phyloP scores from a whole-genome alignment of 2,797 vertebrate species.

The Uromys caudimaculatus region DNA sequence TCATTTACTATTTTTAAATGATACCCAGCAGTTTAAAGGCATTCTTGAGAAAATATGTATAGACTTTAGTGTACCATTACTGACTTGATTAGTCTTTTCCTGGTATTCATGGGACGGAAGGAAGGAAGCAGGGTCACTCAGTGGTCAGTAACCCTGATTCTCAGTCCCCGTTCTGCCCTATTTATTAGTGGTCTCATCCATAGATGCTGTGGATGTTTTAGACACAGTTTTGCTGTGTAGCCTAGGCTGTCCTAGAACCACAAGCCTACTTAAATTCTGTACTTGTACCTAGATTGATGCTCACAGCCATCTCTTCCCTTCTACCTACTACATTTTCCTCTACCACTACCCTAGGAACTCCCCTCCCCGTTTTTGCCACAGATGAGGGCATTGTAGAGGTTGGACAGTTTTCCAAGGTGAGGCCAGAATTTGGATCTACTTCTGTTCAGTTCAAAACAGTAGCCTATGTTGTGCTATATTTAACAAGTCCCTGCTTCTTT shows the following conservation, averaged over 20 bases:
- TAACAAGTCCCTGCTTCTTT: not conserved
- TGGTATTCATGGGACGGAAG: not conserved
- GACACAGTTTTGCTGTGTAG: not conserved
- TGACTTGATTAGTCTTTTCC: not conserved
- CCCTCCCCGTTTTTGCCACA: not conserved
- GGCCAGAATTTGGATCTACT: not conserved
- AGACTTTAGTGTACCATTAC: not conserved
- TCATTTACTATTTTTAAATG: slow-evolving; percentile 46
- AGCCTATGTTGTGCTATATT: not conserved
- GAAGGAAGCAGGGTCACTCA: not conserved
- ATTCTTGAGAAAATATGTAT: not conserved
- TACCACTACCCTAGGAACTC: not conserved
- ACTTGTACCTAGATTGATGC: not conserved
- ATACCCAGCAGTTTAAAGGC: not conserved
- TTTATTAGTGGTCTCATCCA: not conserved
- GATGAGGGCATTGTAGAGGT: not conserved
- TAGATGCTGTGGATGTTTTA: not conserved
- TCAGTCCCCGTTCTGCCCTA: not conserved
- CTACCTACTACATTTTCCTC: not conserved
- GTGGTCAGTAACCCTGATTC: not conserved
- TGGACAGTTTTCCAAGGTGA: slow-evolving; percentile 12
- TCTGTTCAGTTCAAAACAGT: not conserved
- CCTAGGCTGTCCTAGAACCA: not conserved
- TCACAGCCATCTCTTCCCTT: not conserved
- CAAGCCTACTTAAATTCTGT: not conserved